Percentiles rank a stretch among this genome's conserved stretches.
These are phyloP conservation scores for Eonycteris spelaea DNA, from an alignment of 2,113 vertebrate species.

Conservation along the genomic window DNA sequence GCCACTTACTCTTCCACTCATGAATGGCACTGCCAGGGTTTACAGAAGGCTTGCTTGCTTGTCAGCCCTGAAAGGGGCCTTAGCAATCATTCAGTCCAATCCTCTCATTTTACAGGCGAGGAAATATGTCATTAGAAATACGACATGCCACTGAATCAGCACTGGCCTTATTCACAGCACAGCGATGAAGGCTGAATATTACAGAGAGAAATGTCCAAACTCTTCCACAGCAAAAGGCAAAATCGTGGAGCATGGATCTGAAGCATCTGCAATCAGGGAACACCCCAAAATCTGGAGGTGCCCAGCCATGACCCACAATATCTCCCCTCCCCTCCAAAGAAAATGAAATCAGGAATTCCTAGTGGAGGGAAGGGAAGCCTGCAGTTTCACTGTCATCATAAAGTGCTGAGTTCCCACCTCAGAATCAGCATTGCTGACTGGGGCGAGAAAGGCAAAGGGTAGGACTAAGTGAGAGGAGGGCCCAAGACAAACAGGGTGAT, in stretches of 20 bases:
- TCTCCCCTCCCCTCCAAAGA: background rate
- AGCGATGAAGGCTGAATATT: background rate
- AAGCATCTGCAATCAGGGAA: accelerated
- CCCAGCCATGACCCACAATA: accelerated
- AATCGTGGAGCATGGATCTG: accelerated
- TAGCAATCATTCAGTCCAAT: background rate
- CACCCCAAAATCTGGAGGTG: accelerated
- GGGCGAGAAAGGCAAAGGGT: background rate
- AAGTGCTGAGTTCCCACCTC: background rate
- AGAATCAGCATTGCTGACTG: background rate
- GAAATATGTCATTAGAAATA: background rate
- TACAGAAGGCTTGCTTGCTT: accelerated
- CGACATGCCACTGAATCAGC: background rate
- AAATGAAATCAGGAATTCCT: background rate
- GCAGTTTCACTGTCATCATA: no score
- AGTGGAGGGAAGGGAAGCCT: background rate
- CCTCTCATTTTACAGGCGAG: slow-evolving; percentile 4
- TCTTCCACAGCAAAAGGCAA: background rate
- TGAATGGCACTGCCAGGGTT: accelerated
- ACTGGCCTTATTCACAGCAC: background rate
- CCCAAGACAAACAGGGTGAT: accelerated
- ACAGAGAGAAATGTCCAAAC: background rate
- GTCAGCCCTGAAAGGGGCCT: background rate
- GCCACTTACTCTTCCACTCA: background rate
- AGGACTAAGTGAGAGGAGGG: no score